A percentile compares a stretch with the other conserved stretches of the same genome.
Conservation (phyloP, 2,113 vertebrate genomes). For the Pristiophorus japonicus region DNA sequence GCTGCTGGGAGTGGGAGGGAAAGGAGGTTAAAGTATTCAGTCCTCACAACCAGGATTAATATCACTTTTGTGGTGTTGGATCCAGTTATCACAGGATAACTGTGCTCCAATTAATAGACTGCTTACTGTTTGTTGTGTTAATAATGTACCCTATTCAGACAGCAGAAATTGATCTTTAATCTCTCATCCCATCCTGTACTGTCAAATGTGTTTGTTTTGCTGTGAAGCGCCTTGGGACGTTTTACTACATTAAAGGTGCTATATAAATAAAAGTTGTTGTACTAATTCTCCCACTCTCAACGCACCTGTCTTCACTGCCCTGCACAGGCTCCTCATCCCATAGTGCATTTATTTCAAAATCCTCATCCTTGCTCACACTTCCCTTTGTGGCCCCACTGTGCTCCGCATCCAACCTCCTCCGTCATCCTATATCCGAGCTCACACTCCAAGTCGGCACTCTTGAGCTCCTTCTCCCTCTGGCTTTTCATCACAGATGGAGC, state of each 20-base stretch:
- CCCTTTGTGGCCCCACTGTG: background rate
- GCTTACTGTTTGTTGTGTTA: background rate
- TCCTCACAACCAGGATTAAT: too few relatives aligned
- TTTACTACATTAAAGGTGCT: too few relatives aligned
- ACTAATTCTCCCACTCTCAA: background rate
- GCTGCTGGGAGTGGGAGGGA: too few relatives aligned
- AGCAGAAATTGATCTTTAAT: background rate
- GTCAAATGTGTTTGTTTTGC: too few relatives aligned
- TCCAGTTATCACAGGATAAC: background rate
- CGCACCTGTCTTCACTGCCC: background rate
- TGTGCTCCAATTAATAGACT: background rate
- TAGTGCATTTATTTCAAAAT: background rate
- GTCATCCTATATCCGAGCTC: background rate
- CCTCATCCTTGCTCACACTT: background rate
- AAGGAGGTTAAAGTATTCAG: too few relatives aligned
- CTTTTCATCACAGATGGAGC: background rate
- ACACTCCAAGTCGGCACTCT: background rate
- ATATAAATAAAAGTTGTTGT: too few relatives aligned
- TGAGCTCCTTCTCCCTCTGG: background rate
- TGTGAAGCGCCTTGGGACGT: too few relatives aligned
- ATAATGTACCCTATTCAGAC: background rate
- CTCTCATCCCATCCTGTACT: background rate
- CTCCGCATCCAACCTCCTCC: background rate
- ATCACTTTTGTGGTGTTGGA: too few relatives aligned
- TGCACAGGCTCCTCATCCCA: background rate